Percentiles rank a stretch among this genome's conserved stretches.
Evolutionary conservation across 2,888 invertebrate species (phyloP).

Genomic region (Drosophila recens): DNA sequence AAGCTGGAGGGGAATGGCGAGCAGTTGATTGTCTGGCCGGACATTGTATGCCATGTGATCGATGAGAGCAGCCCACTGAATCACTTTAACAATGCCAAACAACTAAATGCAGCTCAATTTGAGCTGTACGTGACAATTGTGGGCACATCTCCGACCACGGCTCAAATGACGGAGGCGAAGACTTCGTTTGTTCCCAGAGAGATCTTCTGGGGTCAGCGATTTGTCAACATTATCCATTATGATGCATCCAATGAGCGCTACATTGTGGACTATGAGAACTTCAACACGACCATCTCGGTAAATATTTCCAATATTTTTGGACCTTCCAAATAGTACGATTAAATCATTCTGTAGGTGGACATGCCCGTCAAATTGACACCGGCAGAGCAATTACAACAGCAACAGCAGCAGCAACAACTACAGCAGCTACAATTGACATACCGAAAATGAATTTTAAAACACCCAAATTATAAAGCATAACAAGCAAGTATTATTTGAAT

Average conservation of each 20-base stretch:
- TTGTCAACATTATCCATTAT: constrained; percentile 89
- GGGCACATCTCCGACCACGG: constrained; percentile 92
- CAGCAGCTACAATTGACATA: constrained; percentile 20
- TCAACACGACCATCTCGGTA: constrained; percentile 84
- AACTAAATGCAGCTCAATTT: constrained; percentile 91
- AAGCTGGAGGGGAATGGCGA: constrained; percentile 88
- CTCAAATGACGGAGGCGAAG: constrained; percentile 89
- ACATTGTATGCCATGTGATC: constrained; percentile 93
- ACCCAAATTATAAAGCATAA: not conserved
- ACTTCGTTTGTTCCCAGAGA: constrained; percentile 93
- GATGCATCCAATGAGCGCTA: constrained; percentile 87
- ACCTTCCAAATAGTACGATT: not conserved
- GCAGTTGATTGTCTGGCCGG: constrained; percentile 93
- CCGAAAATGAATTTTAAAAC: constrained; percentile 4
- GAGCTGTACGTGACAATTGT: constrained; percentile 93
- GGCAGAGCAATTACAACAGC: constrained; percentile 45
- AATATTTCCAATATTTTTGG: constrained; percentile 9
- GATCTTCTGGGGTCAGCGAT: constrained; percentile 93
- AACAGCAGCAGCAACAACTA: constrained; percentile 25
- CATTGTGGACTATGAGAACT: constrained; percentile 83
- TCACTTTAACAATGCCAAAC: constrained; percentile 90
- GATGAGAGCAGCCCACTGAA: constrained; percentile 92
- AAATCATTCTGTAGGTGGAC: constrained; percentile 11
- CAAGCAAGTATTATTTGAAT: not conserved
- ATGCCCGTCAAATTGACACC: constrained; percentile 24